Evolutionary conservation across 2,113 vertebrate genomes (phyloP), one percentile per base, ranked within the genome.

Genomic region (Maccullochella peelii): DNA sequence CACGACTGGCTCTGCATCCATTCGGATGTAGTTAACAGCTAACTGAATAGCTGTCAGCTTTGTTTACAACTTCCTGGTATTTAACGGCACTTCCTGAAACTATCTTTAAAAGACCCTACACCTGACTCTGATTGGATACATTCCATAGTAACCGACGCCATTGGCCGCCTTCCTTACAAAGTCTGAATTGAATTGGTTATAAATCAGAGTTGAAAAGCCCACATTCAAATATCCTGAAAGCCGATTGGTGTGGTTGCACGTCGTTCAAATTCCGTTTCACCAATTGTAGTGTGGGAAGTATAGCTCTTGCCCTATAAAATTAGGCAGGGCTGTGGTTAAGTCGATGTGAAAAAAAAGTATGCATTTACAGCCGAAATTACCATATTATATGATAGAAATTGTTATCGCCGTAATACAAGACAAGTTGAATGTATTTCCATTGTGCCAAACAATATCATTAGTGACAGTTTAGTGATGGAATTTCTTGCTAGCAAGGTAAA

Each of bases 1-100:
- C 50, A 73, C 61, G 1, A 42, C 74, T 30, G 33, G 47, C 58
- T 80, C 27, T 0, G 61, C 73, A 71, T 77, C 80, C 82, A 84
- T 82, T 47, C 54, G 74, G 59, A 25, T 85, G 57, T 59, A 57
- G 59, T 79, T 73, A 80, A 80, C 88, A 82, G 84, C 88, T 90
- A 93, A 80, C 88, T 61, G 76, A 85, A 80, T 71, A 85, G 82
- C 91, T 92, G 89, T 90, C 89, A 90, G 91, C 82, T 93, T 94
- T 95, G 92, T 96, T 95, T 95, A 94, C 90, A 91, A 92, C 92
- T 94, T 93, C 92, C 89, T 94, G 91, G 61, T 92, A 84, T 88
- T 91, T 84, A 91, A 90, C 30, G 78, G 63, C 70, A 94, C 95
- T 96, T 96, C 95, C 95, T 88, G 91, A 94, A 94, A 95, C 91